phyloP scores from a whole-genome alignment of 2,888 invertebrate genomes.

The Synanthedon formicaeformis region DNA sequence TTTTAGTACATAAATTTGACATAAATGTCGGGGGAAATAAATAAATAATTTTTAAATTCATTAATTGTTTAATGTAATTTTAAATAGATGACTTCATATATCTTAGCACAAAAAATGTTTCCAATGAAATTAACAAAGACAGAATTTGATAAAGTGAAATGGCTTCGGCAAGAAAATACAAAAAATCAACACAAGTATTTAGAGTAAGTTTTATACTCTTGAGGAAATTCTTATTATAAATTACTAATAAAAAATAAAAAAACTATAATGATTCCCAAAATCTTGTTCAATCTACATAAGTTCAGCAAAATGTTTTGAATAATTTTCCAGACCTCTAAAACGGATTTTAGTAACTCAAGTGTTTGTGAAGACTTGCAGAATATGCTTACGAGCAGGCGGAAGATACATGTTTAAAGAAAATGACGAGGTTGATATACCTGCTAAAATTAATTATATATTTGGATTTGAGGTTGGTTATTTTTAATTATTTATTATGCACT shows the following conservation, averaged over 20 bases:
- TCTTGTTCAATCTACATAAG: neutral
- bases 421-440: constrained; percentile 11
- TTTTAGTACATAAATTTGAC: too few relatives aligned
- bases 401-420: constrained; percentile 13
- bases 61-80: too few relatives aligned
- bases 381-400: constrained; percentile 19
- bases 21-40: too few relatives aligned
- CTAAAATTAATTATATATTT: constrained; percentile 15
- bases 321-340: constrained; percentile 10
- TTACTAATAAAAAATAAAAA: neutral
- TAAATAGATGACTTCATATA: constrained; percentile 13
- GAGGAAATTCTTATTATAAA: neutral
- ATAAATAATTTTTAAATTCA: too few relatives aligned
- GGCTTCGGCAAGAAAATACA: constrained; percentile 13
- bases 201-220: constrained; percentile 7
- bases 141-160: constrained; percentile 19
- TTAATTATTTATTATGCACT: neutral
- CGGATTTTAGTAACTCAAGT: constrained; percentile 6
- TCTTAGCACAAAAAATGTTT: constrained; percentile 18
- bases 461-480: constrained; percentile 18
- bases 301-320: neutral
- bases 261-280: neutral
- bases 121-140: constrained; percentile 16
- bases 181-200: constrained; percentile 11
- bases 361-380: constrained; percentile 15